phyloP scores from a whole-genome alignment of 2,113 vertebrate species.

The Apistogramma diplotaenia region DNA sequence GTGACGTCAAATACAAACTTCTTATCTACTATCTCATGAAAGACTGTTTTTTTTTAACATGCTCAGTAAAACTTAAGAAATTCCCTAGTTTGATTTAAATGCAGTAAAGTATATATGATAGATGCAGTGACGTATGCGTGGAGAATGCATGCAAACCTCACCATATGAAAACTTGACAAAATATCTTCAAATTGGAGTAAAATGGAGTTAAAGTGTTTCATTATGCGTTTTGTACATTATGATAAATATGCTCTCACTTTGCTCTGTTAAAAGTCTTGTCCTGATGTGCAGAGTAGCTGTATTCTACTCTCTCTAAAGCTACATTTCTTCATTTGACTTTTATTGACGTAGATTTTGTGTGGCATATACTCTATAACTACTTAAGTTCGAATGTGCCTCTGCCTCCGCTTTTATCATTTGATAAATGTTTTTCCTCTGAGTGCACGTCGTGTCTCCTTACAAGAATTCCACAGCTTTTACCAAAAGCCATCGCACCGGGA shows the following conservation, averaged over 20 bases:
- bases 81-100: background rate
- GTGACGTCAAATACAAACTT: too few species aligned
- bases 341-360: slow-evolving; percentile 66
- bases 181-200: slow-evolving; percentile 35
- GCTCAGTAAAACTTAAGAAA: background rate
- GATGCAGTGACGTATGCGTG: background rate
- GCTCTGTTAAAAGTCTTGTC: slow-evolving; percentile 50
- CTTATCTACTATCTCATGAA: background rate
- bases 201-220: slow-evolving; percentile 49
- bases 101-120: background rate
- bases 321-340: slow-evolving; percentile 55
- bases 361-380: slow-evolving; percentile 60
- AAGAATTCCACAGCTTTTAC: slow-evolving; percentile 70
- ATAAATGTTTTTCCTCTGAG: slow-evolving; percentile 65
- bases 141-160: background rate
- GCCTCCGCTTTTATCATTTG: slow-evolving; percentile 70
- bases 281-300: slow-evolving; percentile 44
- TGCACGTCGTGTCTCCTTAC: slow-evolving; percentile 63
- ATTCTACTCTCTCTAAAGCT: slow-evolving; percentile 36
- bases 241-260: slow-evolving; percentile 60
- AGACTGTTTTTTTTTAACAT: background rate
- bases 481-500: slow-evolving; percentile 66
- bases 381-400: slow-evolving; percentile 48
- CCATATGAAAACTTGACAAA: slow-evolving; percentile 38
- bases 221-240: slow-evolving; percentile 59